These are phyloP conservation scores for Lepidostoma basale DNA, from an alignment of 1,140 invertebrate genomes.

Conservation along the genomic window DNA sequence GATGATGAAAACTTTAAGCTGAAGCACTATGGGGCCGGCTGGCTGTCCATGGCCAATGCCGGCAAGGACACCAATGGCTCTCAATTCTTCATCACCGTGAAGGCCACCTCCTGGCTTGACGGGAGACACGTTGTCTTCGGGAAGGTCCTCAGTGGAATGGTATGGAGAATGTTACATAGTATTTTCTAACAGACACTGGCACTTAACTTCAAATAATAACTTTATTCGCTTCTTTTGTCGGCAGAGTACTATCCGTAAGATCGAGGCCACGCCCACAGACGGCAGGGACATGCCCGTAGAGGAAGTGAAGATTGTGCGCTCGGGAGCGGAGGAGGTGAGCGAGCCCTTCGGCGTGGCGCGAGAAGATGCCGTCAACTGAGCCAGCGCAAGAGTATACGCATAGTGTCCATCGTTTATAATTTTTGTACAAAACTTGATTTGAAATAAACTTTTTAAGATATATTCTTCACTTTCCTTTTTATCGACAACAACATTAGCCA, in stretches of 20 bases:
- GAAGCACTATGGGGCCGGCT: constrained; percentile 95
- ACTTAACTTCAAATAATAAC: constrained; percentile 7
- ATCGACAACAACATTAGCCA: no score
- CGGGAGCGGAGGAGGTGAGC: constrained; percentile 69
- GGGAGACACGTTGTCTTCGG: constrained; percentile 97
- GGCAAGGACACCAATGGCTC: constrained; percentile 97
- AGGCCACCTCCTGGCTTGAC: constrained; percentile 93
- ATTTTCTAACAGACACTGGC: constrained; percentile 1
- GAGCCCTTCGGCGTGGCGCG: constrained; percentile 82
- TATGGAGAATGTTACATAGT: constrained; percentile 50
- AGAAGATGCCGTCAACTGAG: constrained; percentile 68
- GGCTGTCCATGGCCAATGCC: constrained; percentile 96
- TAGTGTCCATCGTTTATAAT: constrained; percentile 32
- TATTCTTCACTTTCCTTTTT: no score
- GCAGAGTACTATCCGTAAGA: constrained; percentile 83
- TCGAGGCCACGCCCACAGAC: constrained; percentile 79
- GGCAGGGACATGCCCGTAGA: constrained; percentile 77
- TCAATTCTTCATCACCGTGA: constrained; percentile 96
- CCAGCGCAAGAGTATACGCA: neutral
- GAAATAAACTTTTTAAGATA: constrained; percentile 22
- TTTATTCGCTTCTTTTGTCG: constrained; percentile 50
- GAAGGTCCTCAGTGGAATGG: constrained; percentile 91
- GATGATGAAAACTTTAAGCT: constrained; percentile 97
- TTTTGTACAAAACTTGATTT: constrained; percentile 24
- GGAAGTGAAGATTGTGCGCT: constrained; percentile 80